Evolutionary conservation across 2,113 vertebrate genomes (phyloP).

Genomic region (Caloenas nicobarica): DNA sequence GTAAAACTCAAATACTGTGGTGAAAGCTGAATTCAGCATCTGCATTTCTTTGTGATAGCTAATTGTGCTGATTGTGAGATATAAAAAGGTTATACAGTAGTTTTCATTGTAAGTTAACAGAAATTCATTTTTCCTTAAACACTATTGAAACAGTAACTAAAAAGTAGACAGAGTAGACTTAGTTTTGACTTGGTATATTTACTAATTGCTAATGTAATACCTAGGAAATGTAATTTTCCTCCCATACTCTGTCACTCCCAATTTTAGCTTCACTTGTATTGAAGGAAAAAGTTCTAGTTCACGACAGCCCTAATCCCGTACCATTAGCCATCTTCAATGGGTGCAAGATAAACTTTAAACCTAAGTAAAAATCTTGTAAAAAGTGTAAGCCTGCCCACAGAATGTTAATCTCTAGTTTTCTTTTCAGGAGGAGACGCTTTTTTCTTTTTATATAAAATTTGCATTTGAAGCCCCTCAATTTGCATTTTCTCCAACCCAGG

Average conservation of each 20-base stretch:
- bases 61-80: neutral
- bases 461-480: constrained; percentile 77
- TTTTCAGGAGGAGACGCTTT: constrained; percentile 66
- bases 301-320: neutral
- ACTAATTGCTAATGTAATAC: neutral
- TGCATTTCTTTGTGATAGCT: neutral
- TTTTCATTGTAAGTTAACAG: neutral
- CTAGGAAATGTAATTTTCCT: neutral
- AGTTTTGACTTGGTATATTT: neutral
- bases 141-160: neutral
- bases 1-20: neutral
- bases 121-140: neutral
- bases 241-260: neutral
- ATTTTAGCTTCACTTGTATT: neutral
- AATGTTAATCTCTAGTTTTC: constrained; percentile 70
- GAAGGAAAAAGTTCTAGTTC: neutral
- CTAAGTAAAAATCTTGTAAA: constrained; percentile 57
- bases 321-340: neutral
- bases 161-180: neutral
- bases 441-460: constrained; percentile 70
- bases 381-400: constrained; percentile 45
- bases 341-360: constrained; percentile 29
- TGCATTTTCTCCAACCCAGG: constrained; percentile 71
- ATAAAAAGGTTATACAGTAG: neutral
- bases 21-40: neutral